Evolutionary conservation across 1,140 invertebrate species (phyloP).

Genomic region (Ganaspis sp.): DNA sequence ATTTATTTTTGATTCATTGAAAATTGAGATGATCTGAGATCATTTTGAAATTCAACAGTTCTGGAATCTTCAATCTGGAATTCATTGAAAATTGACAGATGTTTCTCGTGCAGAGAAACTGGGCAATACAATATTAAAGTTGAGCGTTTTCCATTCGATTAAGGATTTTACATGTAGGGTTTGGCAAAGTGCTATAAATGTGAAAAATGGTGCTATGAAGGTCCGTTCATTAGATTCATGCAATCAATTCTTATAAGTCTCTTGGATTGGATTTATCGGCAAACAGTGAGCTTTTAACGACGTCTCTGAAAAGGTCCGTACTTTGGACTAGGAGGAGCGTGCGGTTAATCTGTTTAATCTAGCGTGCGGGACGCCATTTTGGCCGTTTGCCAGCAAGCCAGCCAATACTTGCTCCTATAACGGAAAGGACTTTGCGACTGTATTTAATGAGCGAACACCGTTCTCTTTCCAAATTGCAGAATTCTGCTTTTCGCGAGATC

Average conservation of each 20-base stretch:
- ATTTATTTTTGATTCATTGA: too few relatives aligned
- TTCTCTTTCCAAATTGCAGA: slow-evolving; percentile 1
- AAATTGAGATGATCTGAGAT: too few relatives aligned
- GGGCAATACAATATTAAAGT: too few relatives aligned
- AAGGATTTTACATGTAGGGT: background rate
- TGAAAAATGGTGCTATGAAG: background rate
- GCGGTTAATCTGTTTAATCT: slow-evolving; percentile 60
- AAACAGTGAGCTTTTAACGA: slow-evolving; percentile 58
- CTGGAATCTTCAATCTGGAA: too few relatives aligned
- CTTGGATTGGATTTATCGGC: slow-evolving; percentile 57
- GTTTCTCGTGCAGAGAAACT: too few relatives aligned
- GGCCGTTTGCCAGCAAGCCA: slow-evolving; percentile 45
- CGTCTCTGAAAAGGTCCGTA: slow-evolving; percentile 39
- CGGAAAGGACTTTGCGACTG: slow-evolving; percentile 8
- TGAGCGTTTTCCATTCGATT: background rate
- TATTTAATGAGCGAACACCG: slow-evolving; percentile 8
- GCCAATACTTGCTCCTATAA: background rate
- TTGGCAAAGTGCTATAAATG: background rate
- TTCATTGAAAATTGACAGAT: too few relatives aligned
- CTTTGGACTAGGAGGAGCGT: slow-evolving; percentile 46
- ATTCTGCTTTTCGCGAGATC: background rate
- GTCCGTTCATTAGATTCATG: background rate
- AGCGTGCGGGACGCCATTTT: slow-evolving; percentile 55
- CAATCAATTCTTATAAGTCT: slow-evolving; percentile 43
- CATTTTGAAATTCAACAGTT: too few relatives aligned